phyloP scores from a whole-genome alignment of 2,113 vertebrate species.

The Coracopsis vasa region DNA sequence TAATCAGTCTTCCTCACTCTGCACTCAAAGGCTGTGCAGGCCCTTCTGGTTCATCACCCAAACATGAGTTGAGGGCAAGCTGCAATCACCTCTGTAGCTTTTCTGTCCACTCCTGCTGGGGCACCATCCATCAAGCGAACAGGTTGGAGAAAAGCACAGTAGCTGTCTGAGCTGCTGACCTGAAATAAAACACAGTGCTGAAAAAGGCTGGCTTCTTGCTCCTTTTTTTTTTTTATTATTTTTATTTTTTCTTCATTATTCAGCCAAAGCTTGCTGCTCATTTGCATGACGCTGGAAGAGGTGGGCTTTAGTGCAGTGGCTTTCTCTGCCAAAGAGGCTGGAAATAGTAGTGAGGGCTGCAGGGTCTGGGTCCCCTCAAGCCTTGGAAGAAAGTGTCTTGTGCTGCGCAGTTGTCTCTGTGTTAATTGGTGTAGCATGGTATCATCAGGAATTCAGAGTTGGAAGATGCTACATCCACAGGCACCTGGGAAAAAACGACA shows the following conservation, averaged over 20 bases:
- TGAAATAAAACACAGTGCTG: slow-evolving; percentile 7
- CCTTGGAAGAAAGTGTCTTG: rapidly evolving
- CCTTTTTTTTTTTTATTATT: not conserved
- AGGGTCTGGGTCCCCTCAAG: not conserved
- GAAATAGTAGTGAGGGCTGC: not conserved
- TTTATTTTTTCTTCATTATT: not conserved
- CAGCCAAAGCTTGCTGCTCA: not conserved
- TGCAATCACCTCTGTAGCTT: slow-evolving; percentile 21
- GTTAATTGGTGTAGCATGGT: not conserved
- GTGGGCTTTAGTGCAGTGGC: rapidly evolving
- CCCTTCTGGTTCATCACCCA: slow-evolving; percentile 51
- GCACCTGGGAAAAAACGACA: no score
- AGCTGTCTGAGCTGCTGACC: slow-evolving; percentile 1
- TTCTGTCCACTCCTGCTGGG: not conserved
- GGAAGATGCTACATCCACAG: not conserved
- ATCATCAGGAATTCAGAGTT: not conserved
- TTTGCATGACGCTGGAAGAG: not conserved
- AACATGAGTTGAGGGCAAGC: not conserved
- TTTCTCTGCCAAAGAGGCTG: not conserved
- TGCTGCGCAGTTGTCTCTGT: not conserved
- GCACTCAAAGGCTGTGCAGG: not conserved
- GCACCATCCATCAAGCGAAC: slow-evolving; percentile 30
- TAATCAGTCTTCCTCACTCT: not conserved
- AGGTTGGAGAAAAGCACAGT: not conserved
- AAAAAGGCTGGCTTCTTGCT: not conserved